Evolutionary conservation across 2,888 invertebrate species (phyloP).

Genomic region (Phoenoteleia sp.): DNA sequence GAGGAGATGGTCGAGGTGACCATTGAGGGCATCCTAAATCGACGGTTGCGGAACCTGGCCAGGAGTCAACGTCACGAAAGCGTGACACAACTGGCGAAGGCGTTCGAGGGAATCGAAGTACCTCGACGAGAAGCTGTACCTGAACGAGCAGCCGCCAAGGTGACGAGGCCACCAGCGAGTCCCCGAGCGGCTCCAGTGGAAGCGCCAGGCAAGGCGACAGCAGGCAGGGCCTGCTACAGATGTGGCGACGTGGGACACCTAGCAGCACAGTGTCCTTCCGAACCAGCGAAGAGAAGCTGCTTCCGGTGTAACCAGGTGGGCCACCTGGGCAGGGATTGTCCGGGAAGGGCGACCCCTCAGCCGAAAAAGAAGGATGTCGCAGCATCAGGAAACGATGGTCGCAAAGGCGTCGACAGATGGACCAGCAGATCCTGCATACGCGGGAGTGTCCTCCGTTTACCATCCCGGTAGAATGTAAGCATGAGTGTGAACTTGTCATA

Average conservation of each 20-base stretch:
- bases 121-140: neutral
- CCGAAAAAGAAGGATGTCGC: too few relatives aligned
- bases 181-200: neutral
- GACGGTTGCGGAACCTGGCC: neutral
- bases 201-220: neutral
- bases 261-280: neutral
- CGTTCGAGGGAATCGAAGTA: neutral
- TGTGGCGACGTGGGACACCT: constrained; percentile 16
- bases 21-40: neutral
- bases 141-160: neutral
- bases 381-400: too few relatives aligned
- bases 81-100: neutral
- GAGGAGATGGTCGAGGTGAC: neutral
- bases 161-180: neutral
- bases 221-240: constrained; percentile 3
- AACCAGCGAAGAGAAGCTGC: neutral
- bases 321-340: neutral
- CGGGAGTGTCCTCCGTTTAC: neutral
- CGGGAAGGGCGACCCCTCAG: too few relatives aligned
- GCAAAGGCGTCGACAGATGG: too few relatives aligned
- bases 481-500: neutral
- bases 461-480: neutral
- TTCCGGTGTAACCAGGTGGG: neutral
- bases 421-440: too few relatives aligned
- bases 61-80: neutral